A percentile compares a stretch with the other conserved stretches of the same genome.
These are phyloP conservation scores for Leiothrix lutea DNA, from an alignment of 2,113 vertebrate genomes.

Conservation along the genomic window DNA sequence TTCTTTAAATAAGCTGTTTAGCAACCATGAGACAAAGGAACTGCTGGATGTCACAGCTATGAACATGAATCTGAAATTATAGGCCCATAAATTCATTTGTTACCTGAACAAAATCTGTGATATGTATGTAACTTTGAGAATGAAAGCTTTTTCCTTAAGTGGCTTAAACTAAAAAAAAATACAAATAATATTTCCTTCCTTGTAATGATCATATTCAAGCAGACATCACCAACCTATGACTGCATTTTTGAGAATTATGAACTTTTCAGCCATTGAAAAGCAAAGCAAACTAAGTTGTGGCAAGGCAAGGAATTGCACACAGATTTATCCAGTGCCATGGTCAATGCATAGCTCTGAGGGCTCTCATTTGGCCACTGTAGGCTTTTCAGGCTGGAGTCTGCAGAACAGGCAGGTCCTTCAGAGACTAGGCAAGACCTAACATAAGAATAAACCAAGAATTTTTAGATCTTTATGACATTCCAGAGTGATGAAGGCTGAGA, in stretches of 20 bases:
- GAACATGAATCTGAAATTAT: background rate
- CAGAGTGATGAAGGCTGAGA: background rate
- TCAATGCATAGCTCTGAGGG: background rate
- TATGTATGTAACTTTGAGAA: background rate
- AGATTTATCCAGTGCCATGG: background rate
- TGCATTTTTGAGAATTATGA: background rate
- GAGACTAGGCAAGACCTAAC: background rate
- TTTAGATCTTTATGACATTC: background rate
- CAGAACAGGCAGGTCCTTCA: background rate
- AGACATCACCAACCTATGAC: background rate
- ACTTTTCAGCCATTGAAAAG: background rate
- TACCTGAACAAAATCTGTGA: background rate
- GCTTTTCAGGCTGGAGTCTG: background rate
- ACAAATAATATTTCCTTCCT: background rate
- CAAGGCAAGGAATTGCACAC: background rate
- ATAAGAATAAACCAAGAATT: background rate
- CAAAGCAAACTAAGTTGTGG: background rate
- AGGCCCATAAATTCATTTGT: background rate
- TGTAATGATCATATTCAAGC: background rate
- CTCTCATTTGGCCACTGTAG: background rate
- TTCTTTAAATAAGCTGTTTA: background rate
- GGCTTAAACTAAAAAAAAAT: background rate
- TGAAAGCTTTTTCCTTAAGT: background rate
- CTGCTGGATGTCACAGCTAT: fast-evolving
- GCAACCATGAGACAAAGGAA: background rate